A percentile compares a stretch with the other conserved stretches of the same genome.
Evolutionary conservation across 2,888 invertebrate genomes (phyloP).

Genomic region (Steinernema hermaphroditum): DNA sequence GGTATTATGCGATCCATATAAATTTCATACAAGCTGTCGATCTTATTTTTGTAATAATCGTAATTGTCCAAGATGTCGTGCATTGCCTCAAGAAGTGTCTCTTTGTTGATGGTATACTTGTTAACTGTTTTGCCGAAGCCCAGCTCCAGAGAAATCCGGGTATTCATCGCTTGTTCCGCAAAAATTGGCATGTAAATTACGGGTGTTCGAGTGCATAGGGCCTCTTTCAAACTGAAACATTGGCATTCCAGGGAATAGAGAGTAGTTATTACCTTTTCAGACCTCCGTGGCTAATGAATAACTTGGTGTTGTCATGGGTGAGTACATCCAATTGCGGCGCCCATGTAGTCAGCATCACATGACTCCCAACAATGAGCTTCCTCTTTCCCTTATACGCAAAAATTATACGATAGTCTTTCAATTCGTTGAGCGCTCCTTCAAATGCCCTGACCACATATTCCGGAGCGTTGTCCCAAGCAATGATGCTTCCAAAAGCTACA

Average conservation of each 20-base stretch:
- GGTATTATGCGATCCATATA: neutral
- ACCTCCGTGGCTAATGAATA: conserved; percentile 40
- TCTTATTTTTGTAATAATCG: neutral
- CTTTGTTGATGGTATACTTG: conserved; percentile 31
- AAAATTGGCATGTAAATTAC: conserved; percentile 37
- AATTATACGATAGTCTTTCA: conserved; percentile 37
- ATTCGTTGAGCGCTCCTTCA: conserved; percentile 37
- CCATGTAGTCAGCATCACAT: conserved; percentile 36
- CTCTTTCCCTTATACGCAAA: conserved; percentile 33
- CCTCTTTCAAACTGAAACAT: conserved; percentile 38
- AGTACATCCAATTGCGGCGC: conserved; percentile 37
- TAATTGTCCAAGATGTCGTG: neutral
- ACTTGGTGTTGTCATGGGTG: conserved; percentile 26
- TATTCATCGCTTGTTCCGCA: conserved; percentile 37
- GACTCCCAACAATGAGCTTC: conserved; percentile 14
- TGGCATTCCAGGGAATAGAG: no score
- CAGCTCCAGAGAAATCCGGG: conserved; percentile 31
- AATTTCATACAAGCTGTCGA: neutral
- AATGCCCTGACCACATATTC: conserved; percentile 32
- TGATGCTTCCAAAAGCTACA: conserved; percentile 32
- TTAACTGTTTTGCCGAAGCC: conserved; percentile 23
- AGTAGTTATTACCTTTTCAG: conserved; percentile 34
- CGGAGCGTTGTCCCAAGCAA: conserved; percentile 35
- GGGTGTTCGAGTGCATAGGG: conserved; percentile 38
- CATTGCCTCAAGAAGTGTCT: neutral